Percentiles rank a stretch among this genome's conserved stretches.
phyloP scores from a whole-genome alignment of 2,113 vertebrate species.

The Mirounga angustirostris region DNA sequence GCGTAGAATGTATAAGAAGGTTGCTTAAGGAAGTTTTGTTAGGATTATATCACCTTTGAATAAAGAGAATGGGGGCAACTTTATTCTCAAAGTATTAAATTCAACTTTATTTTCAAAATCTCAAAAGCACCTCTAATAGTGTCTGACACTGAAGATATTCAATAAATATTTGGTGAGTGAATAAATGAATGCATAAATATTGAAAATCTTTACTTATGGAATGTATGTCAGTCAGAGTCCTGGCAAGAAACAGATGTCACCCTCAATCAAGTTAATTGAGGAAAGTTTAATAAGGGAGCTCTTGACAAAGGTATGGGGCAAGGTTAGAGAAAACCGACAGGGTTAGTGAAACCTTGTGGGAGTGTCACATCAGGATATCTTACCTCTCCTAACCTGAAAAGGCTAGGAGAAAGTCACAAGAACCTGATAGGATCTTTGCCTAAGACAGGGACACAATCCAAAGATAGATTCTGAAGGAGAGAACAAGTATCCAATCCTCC shows the following conservation, averaged over 20 bases:
- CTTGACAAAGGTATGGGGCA: not conserved
- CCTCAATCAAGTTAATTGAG: not conserved
- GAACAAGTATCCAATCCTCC: fast-evolving
- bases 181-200: not conserved
- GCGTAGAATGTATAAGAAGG: not conserved
- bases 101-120: not conserved
- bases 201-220: not conserved
- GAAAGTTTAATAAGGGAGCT: not conserved
- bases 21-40: not conserved
- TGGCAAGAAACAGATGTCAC: not conserved
- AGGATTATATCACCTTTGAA: not conserved
- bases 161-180: not conserved
- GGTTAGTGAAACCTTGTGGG: not conserved
- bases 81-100: not conserved
- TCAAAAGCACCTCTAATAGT: not conserved
- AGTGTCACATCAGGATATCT: too few species aligned
- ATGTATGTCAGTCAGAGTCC: not conserved
- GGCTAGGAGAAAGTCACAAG: not conserved
- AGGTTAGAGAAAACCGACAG: not conserved
- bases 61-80: not conserved
- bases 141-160: not conserved
- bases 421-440: not conserved
- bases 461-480: not conserved
- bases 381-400: not conserved
- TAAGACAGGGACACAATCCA: not conserved